These are phyloP conservation scores for Mormyrus hasselquistii DNA, from an alignment of 2,797 vertebrate species.

Conservation along the genomic window DNA sequence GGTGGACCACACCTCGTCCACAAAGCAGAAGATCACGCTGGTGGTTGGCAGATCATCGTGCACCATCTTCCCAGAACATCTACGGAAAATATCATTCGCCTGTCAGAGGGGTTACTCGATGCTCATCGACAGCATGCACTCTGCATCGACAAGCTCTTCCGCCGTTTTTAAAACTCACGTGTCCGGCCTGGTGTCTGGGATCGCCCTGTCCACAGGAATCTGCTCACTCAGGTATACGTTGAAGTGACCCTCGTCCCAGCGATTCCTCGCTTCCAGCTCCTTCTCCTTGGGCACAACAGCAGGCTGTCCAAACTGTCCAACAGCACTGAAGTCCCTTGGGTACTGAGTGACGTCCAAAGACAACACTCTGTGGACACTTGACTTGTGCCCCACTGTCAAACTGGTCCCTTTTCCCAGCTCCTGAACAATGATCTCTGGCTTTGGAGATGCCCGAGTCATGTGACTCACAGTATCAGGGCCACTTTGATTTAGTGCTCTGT, in stretches of 20 bases:
- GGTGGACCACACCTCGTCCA: slow-evolving; percentile 96
- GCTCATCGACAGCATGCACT: not conserved
- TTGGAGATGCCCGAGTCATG: not conserved
- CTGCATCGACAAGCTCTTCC: not conserved
- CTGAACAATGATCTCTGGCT: not conserved
- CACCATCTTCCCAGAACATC: slow-evolving; percentile 72
- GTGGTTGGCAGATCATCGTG: slow-evolving; percentile 79
- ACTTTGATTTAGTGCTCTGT: not conserved
- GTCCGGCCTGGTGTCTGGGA: slow-evolving; percentile 82
- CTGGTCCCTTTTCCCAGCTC: slow-evolving; percentile 10
- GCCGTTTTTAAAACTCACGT: slow-evolving; percentile 64
- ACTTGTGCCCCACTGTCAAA: slow-evolving; percentile 27
- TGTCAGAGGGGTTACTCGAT: not conserved
- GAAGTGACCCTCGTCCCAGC: slow-evolving; percentile 91
- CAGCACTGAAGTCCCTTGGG: slow-evolving; percentile 69
- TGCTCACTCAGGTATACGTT: slow-evolving; percentile 91
- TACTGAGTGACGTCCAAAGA: slow-evolving; percentile 67
- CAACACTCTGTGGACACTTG: slow-evolving; percentile 67
- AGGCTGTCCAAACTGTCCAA: slow-evolving; percentile 81
- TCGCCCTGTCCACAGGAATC: slow-evolving; percentile 85
- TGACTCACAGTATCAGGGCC: not conserved
- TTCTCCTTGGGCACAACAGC: slow-evolving; percentile 60
- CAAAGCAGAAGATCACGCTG: slow-evolving; percentile 91
- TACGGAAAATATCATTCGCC: slow-evolving; percentile 40
- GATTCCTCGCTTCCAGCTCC: slow-evolving; percentile 64